phyloP scores from a whole-genome alignment of 2,113 vertebrate species.

The Nannobrachium achirus region DNA sequence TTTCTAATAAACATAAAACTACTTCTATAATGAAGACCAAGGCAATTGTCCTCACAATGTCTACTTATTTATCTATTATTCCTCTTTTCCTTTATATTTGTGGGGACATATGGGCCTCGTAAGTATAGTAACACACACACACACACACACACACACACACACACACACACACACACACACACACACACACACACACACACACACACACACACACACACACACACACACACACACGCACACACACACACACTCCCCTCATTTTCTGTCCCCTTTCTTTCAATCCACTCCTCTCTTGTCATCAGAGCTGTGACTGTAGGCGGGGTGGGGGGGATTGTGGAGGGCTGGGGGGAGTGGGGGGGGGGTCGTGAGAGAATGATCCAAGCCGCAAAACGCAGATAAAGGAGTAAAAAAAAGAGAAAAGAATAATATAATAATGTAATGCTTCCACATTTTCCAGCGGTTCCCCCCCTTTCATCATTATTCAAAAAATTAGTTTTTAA shows the following conservation, averaged over 20 bases:
- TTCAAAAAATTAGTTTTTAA: slow-evolving; percentile 99
- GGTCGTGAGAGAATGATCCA: slow-evolving; percentile 52
- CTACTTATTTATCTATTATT: no score
- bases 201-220: no score
- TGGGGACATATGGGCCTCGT: no score
- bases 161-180: slow-evolving; percentile 6
- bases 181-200: neutral
- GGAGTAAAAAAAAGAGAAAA: slow-evolving; percentile 50
- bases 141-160: neutral
- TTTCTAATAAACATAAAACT: no score
- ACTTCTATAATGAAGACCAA: no score
- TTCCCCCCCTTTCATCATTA: slow-evolving; percentile 98
- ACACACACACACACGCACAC: neutral
- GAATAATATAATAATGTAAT: slow-evolving; percentile 98
- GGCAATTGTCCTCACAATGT: no score
- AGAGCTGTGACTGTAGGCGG: slow-evolving; percentile 63
- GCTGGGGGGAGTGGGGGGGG: neutral
- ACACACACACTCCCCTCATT: slow-evolving; percentile 17
- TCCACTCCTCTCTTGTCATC: slow-evolving; percentile 62
- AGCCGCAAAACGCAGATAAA: slow-evolving; percentile 78
- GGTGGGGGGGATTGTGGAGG: neutral
- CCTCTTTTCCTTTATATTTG: no score
- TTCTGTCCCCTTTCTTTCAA: slow-evolving; percentile 36
- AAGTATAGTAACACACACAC: no score
- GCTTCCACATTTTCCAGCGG: slow-evolving; percentile 97